A percentile compares a stretch with the other conserved stretches of the same genome.
These are phyloP conservation scores for Aleiodes alternator DNA, from an alignment of 2,888 invertebrate species.

Conservation along the genomic window DNA sequence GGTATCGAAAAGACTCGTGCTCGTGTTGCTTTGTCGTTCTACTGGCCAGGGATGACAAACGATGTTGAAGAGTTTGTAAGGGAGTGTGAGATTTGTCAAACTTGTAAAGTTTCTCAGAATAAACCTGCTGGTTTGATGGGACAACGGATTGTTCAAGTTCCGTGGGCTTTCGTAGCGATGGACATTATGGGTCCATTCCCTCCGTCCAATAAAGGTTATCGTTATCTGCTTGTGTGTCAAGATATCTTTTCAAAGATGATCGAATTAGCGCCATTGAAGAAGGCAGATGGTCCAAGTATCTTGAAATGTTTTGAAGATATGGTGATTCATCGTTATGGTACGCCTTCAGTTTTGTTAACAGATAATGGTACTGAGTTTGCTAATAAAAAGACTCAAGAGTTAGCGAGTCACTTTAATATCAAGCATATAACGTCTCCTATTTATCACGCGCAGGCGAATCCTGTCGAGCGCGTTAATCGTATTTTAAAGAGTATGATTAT, in stretches of 20 bases:
- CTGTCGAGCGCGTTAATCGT: slow-evolving; percentile 55
- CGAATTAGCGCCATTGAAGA: no score
- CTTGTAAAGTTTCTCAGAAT: background rate
- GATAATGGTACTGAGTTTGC: slow-evolving; percentile 54
- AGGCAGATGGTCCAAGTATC: no score
- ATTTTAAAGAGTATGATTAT: slow-evolving; percentile 55
- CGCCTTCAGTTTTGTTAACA: slow-evolving; percentile 31
- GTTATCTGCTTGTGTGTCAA: no score
- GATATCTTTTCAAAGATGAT: no score
- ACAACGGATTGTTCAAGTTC: no score
- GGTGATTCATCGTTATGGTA: no score
- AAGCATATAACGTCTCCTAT: background rate
- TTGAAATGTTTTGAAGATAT: no score
- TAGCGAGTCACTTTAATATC: slow-evolving; percentile 38
- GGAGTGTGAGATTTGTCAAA: no score
- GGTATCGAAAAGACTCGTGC: slow-evolving; percentile 49
- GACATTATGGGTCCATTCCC: no score
- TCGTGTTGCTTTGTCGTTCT: slow-evolving; percentile 9
- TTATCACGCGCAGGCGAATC: slow-evolving; percentile 56
- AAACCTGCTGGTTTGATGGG: slow-evolving; percentile 15
- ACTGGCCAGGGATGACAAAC: background rate
- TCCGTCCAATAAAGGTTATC: no score
- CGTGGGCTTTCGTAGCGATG: no score
- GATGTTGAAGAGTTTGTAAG: background rate
- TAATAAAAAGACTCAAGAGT: slow-evolving; percentile 39